Percentiles rank a stretch among this genome's conserved stretches.
These are phyloP conservation scores for Calyptommatus sinebrachiatus DNA, from an alignment of 2,113 vertebrate genomes.

Conservation along the genomic window DNA sequence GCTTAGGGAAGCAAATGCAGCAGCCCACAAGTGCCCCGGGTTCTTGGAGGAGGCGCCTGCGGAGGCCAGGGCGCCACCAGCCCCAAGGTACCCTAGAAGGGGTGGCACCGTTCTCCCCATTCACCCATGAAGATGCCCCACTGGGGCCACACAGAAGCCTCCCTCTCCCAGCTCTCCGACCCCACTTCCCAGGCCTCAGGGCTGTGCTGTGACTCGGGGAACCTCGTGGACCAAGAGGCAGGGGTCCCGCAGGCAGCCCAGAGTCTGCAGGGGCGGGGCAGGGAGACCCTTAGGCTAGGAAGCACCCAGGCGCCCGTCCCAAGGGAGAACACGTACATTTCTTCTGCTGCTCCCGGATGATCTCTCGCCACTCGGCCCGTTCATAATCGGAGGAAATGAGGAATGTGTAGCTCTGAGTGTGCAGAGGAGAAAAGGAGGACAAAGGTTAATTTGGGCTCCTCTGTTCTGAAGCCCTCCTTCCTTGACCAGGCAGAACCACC, in stretches of 20 bases:
- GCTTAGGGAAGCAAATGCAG: not conserved
- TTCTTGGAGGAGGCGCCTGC: not conserved
- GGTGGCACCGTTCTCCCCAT: not conserved
- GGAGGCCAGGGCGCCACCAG: not conserved
- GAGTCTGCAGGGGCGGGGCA: too few relatives aligned
- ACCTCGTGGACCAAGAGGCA: too few relatives aligned
- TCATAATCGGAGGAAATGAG: constrained; percentile 96
- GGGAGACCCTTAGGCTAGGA: too few relatives aligned
- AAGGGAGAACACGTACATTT: constrained; percentile 81
- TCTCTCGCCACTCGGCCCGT: constrained; percentile 92
- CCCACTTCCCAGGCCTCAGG: not conserved
- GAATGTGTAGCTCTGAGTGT: constrained; percentile 86
- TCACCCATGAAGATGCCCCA: not conserved
- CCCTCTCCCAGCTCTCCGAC: not conserved
- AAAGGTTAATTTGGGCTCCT: not conserved
- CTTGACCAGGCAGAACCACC: not conserved
- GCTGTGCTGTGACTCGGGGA: too few relatives aligned
- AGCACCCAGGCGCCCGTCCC: not conserved
- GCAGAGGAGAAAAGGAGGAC: constrained; percentile 12
- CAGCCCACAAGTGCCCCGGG: too few relatives aligned
- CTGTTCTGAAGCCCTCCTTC: too few relatives aligned
- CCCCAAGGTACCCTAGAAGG: not conserved
- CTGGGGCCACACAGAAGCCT: not conserved
- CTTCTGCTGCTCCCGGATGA: constrained; percentile 94
- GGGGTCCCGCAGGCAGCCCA: too few relatives aligned